Base-by-base conservation (phyloP, 64 coral and sea anemone genomes). In the Pocillopora verrucosa region DNA sequence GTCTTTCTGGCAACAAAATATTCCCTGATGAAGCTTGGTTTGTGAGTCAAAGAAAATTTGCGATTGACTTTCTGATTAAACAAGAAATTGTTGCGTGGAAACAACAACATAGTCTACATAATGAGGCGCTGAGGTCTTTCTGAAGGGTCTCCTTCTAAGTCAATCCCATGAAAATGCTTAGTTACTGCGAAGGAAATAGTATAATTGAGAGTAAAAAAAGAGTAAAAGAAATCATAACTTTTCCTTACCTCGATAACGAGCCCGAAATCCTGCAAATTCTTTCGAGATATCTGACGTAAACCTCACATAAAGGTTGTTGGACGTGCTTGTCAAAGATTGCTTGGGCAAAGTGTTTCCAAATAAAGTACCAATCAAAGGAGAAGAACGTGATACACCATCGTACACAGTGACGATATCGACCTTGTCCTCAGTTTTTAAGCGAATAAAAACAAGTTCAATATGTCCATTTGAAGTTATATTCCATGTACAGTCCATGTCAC, bases 321-420 rank as follows among this genome's bases (percentile, higher is more conserved):
- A 87, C 4, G 84, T 76, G 19, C 86, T 88, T 13, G 51, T 76
- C 9, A 88, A 9, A 30, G 73, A 58, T 51, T 51, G 41, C 2
- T 5, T 9, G 17, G 86, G 86, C 6, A 76, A 22, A 5, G 13
- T 11, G 20, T 15, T 36, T 58, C 73, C 86, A 22, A 57, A 76
- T 19, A 75, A 88, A 62, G 24, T 26, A 5, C 73, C 86, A 76
- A 88, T 20, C 6, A 75, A 0, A 61, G 22, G 69, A 22, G 73
- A 76, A 10, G 84, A 74, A 10, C 14, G 22, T 25, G 84, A 87
- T 58, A 0, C 45, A 10, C 84, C 84, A 34, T 87, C 73, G 60
- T 88, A 88, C 20, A 88, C 72, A 13, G 56, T 88, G 24, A 88
- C 34, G 34, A 38, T 60, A 34, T 88, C 86, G 17, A 26, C 72